Base-by-base conservation (phyloP, 2,797 vertebrate species). In the Phoxinus dragarum region DNA sequence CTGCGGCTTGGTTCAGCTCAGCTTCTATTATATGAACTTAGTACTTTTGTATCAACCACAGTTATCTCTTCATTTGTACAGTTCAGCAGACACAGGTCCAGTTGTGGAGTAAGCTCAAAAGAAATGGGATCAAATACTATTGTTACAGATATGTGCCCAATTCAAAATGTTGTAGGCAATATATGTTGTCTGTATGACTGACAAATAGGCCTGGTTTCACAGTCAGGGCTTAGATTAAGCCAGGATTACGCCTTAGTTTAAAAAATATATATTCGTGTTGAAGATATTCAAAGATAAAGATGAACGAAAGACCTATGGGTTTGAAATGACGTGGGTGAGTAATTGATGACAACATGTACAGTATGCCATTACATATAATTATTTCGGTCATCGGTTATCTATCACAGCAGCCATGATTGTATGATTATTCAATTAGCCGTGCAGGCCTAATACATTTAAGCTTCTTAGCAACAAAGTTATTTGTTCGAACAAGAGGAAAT, bases 401-500 rank as follows among this genome's bases (percentile, higher is more conserved):
- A 5, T 74, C 27, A 74, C 9, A 74, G 27, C 72, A 74, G 27
- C 44, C 27, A 74, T 52, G 27, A 21, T 34, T 10, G 31, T 27
- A 44, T 11, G 19, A 52, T 36, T 8, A 36, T 6, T 54, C 31
- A 75, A 6, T 75, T 6, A 36, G 34, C 12, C 21, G 44, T 73
- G 5, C 10, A 56, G 49, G 31, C 6, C 19, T 56, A 3, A 75
- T 14, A 16, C 34, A 56, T 40, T 54, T 75, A 14, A 76, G 34
- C 34, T 56, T 38, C 34, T 54, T 23, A 21, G 27, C 27, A 74
- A 36, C 19, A 34, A 23, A 76, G 11, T 59, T 40, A 40, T 59
- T 77, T 59, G 36, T 40, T 59, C 59, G 52, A 77, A 77, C 36
- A 59, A 77, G 54, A 72, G 2, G 8, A 79, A 47, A 66, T 66